Evolutionary conservation across 2,888 invertebrate genomes (phyloP), one percentile per base, ranked within the genome.

Genomic region (Chrysomela aeneicollis): DNA sequence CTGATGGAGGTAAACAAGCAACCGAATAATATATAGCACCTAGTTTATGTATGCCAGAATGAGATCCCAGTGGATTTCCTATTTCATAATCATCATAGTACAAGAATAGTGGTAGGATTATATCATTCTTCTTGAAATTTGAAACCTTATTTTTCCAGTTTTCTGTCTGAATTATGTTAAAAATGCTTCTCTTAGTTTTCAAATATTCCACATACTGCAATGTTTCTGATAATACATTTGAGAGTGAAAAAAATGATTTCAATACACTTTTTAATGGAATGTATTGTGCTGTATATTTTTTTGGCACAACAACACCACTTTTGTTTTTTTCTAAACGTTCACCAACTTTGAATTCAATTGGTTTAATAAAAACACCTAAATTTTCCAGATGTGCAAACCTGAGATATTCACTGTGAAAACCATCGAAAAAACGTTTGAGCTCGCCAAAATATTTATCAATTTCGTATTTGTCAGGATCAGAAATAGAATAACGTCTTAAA

Each of bases 11-110:
- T 15, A 61, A 19, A 37, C 55, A 61, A 18, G 61, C 49, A 17
- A 61, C n/a, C 10, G 64, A 52, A 42, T 12, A 63, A 59, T 69
- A 69, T 3, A 69, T 51, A 26, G 52, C 66, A 5, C 68, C 68
- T 10, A 68, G 32, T 59, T 69, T 67, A 15, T 66, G 63, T n/a
- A 69, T 61, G 1, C 66, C 68, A 3, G 66, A 55, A 54, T 69
- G 69, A 10, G 66, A 66, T 22, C 66, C 64, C 19, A 68, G 30
- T 0, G 63, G 68, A 22, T 68, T 68, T 32, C 68, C 59, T 46
- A 18, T 53, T 57, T 68, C 63, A 58, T 55, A 64, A 6, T 65
- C 68, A 64, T 67, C 64, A 35, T 42, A 60, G 46, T 66, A 66
- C n/a, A 66, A 15, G 22, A 51, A 51, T 22, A 51, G 22, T 2